Base-by-base conservation (phyloP, 2,113 vertebrate species). In the Carettochelys insculpta region DNA sequence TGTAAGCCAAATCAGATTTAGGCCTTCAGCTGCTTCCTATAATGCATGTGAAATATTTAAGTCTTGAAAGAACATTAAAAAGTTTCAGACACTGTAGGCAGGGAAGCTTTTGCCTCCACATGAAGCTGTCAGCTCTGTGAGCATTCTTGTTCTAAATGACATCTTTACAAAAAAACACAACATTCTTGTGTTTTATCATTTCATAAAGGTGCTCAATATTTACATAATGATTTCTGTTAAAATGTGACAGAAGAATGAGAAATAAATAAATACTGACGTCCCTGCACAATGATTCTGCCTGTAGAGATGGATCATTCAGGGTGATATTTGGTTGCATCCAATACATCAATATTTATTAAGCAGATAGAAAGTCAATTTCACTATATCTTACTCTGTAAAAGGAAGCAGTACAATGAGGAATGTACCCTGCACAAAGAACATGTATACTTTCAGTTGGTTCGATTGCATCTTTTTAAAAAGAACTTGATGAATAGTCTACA, bases 261-360 rank as follows among this genome's bases (percentile, higher is more conserved):
- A 97, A 96, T 85, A 97, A 96, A 97, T 96, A 97, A 94, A 97
- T 92, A 89, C 82, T 90, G 96, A 96, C 86, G 88, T 95, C 92
- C 81, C 86, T 95, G 81, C 71, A 96, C 95, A 97, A 97, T 4
- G 17, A 90, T 71, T 94, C 95, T 94, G 95, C 87, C 83, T 97
- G 96, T 97, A 94, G 96, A 96, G 97, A 96, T 87, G 77, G 95
- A 97, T 97, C 95, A 97, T 91, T 78, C 50, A 90, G 52, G 86
- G 81, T 88, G 88, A 96, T 90, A 93, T 88, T 92, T 92, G 86
- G 80, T 88, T 97, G 95, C 94, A 96, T 91, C 88, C 91, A 96
- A 97, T 97, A 94, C 90, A 97, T 97, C 96, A 97, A 96, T 97
- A 97, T 96, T 96, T 97, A 97, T 97, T 97, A 97, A 95, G 82